A percentile compares a stretch with the other conserved stretches of the same genome.
These are phyloP conservation scores for Echeneis naucrates DNA, from an alignment of 2,797 vertebrate species.

Conservation along the genomic window DNA sequence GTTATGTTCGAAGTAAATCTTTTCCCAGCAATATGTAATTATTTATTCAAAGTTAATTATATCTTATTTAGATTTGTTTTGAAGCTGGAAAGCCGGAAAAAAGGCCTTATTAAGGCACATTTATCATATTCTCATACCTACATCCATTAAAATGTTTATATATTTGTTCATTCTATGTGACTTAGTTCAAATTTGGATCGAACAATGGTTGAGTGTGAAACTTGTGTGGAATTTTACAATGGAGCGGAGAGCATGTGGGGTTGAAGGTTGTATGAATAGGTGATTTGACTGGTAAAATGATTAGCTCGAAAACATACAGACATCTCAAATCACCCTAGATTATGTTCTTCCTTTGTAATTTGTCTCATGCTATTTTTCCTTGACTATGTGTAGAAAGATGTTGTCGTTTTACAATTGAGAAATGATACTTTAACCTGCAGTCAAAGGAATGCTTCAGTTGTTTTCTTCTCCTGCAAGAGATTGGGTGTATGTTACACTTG, in stretches of 20 bases:
- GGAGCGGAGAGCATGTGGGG: not conserved
- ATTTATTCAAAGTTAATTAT: not conserved
- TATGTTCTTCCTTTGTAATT: constrained; percentile 2
- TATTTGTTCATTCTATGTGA: too few relatives aligned
- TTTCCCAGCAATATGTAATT: not conserved
- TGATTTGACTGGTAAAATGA: constrained; percentile 51
- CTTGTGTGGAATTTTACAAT: not conserved
- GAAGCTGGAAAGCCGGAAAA: not conserved
- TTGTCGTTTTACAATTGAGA: constrained; percentile 2
- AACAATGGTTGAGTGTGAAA: not conserved
- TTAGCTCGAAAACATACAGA: constrained; percentile 30
- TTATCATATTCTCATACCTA: too few relatives aligned
- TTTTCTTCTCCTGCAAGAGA: constrained; percentile 7
- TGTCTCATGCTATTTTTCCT: not conserved
- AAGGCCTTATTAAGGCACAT: not conserved
- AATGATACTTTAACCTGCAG: constrained; percentile 6
- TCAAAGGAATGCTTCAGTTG: not conserved
- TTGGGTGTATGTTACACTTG: constrained; percentile 5
- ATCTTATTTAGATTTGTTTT: not conserved
- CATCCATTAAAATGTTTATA: too few relatives aligned
- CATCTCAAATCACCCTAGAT: not conserved
- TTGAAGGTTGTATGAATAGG: constrained; percentile 35
- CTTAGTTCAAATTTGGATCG: not conserved
- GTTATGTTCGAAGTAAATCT: not conserved
- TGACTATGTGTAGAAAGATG: not conserved